Evolutionary conservation across 2,797 vertebrate genomes (phyloP), one percentile per base, ranked within the genome.

Genomic region (Tolypeutes matacus): DNA sequence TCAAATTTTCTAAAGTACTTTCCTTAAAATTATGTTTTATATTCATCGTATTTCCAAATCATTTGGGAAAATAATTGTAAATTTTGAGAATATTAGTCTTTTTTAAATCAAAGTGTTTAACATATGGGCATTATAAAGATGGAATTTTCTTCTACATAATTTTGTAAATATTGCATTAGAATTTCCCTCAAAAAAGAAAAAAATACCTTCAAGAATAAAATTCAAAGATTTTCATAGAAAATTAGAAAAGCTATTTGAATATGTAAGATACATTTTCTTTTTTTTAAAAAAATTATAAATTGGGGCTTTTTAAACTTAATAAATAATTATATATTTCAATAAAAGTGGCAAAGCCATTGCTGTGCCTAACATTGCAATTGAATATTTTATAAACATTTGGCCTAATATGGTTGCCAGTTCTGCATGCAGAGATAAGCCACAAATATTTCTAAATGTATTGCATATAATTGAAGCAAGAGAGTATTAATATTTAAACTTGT

Each of bases 11-110:
- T 96, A 60, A 49, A 1, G 81, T 97, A 91, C 93, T 82, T 92
- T 97, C 96, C 93, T 97, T 97, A 97, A 96, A 97, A 98, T 98
- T 97, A 97, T 89, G 84, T 51, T 75, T 2, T 15, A 88, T 94
- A 73, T 96, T 92, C 94, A 98, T 98, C 98, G 98, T 97, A 39
- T 96, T 98, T 98, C 97, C 95, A 97, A 93, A 98, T 98, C 98
- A 98, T 96, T 98, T 97, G 96, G 95, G 97, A 97, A 97, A 98
- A 94, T 96, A 97, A 98, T 98, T 97, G 64, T 92, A 95, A 98
- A 98, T 98, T 98, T 96, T 94, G 86, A 97, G 97, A 96, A 98
- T 98, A 98, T 98, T 98, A 96, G 98, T 98, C 98, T 98, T 98
- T 83, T 17, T 2, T 85, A 14, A 98, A 98, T 98, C 98, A 98